Conservation (phyloP, 2,888 invertebrate genomes). For the Archaeoteleia sp. region DNA sequence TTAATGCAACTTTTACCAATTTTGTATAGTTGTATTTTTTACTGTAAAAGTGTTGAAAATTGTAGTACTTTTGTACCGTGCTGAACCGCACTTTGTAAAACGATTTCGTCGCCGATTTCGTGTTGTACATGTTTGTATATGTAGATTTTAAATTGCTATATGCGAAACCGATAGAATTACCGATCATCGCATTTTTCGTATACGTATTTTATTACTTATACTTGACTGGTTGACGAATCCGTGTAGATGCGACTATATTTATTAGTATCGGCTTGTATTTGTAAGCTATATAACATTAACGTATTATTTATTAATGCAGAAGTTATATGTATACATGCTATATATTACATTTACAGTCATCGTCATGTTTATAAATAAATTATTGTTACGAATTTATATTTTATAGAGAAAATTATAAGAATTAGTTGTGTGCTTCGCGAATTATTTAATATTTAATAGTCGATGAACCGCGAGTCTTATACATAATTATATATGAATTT, state of each 20-base stretch:
- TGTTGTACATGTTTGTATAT: conserved; percentile 29
- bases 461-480: too few relatives aligned
- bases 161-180: conserved; percentile 9
- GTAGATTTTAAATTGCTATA: conserved; percentile 8
- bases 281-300: background rate
- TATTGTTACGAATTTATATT: conserved; percentile 7
- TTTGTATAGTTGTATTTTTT: too few relatives aligned
- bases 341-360: conserved; percentile 18
- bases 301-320: conserved; percentile 26
- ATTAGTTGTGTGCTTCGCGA: too few relatives aligned
- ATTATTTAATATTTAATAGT: too few relatives aligned
- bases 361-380: conserved; percentile 19
- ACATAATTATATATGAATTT: too few relatives aligned
- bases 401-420: background rate
- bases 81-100: background rate
- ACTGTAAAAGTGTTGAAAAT: too few relatives aligned
- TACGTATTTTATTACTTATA: conserved; percentile 2
- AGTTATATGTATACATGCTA: conserved; percentile 8
- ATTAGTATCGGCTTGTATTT: conserved; percentile 2
- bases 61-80: too few relatives aligned
- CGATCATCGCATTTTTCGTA: conserved; percentile 7
- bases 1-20: too few relatives aligned
- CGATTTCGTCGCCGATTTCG: conserved; percentile 17
- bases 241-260: conserved; percentile 11
- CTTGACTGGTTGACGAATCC: conserved; percentile 10